Evolutionary conservation across 2,113 vertebrate genomes (phyloP).

Genomic region (Strix aluco): DNA sequence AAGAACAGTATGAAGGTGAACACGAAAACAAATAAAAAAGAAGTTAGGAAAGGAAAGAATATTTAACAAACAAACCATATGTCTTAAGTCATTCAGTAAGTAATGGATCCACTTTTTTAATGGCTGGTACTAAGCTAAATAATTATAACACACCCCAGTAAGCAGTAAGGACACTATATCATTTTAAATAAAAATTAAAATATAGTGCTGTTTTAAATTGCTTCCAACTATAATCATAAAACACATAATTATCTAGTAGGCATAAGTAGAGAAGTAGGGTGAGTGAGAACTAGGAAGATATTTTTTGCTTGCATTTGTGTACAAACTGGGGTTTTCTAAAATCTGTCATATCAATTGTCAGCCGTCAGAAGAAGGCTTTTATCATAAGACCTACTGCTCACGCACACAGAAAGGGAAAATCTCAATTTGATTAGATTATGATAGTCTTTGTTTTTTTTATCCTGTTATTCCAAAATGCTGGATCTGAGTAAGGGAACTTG

Average conservation of each 20-base stretch:
- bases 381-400: background rate
- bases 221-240: background rate
- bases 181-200: conserved; percentile 20
- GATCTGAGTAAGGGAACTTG: background rate
- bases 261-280: background rate
- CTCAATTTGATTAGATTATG: background rate
- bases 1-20: background rate
- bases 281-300: background rate
- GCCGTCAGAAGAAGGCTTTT: background rate
- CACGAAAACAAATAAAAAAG: background rate
- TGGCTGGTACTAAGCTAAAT: background rate
- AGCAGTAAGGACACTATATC: background rate
- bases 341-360: background rate
- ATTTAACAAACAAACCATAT: background rate
- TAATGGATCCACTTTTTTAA: background rate
- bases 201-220: background rate
- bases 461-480: background rate
- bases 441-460: background rate
- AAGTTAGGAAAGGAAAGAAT: background rate
- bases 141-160: background rate
- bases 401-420: background rate
- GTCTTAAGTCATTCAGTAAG: background rate
- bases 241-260: background rate
- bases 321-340: background rate
- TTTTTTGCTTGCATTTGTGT: background rate